These are phyloP conservation scores for Drosophila mimica DNA, from an alignment of 2,888 invertebrate genomes.

Conservation along the genomic window DNA sequence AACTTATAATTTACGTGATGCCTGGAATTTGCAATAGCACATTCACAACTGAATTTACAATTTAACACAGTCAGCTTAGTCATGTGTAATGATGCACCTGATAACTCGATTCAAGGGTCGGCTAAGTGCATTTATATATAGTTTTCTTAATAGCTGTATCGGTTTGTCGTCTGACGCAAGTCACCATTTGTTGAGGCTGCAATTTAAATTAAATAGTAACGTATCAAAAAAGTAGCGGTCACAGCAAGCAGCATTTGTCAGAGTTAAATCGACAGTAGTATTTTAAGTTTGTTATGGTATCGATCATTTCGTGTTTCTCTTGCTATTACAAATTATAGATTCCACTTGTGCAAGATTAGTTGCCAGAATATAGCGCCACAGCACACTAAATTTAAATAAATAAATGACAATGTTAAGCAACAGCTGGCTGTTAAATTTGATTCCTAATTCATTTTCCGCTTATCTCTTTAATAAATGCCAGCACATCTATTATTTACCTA, in stretches of 20 bases:
- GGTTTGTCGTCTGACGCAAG: constrained; percentile 34
- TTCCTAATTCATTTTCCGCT: neutral
- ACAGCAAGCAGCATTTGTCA: constrained; percentile 26
- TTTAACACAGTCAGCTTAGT: constrained; percentile 30
- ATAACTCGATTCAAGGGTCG: constrained; percentile 45
- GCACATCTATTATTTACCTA: neutral
- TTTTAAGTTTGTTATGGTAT: neutral
- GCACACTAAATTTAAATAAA: neutral
- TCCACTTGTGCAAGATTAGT: neutral
- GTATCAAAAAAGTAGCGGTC: constrained; percentile 40
- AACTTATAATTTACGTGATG: constrained; percentile 58
- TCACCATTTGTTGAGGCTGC: neutral
- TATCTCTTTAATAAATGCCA: neutral
- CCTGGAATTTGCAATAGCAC: constrained; percentile 56
- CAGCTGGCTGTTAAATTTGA: neutral
- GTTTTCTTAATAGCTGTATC: neutral
- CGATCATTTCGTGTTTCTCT: neutral
- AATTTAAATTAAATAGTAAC: constrained; percentile 14
- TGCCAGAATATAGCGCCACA: neutral
- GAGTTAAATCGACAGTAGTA: neutral
- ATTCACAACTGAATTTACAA: constrained; percentile 27
- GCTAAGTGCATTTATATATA: constrained; percentile 24
- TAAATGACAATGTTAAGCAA: neutral
- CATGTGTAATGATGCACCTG: constrained; percentile 31
- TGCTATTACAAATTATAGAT: neutral